Conservation (phyloP, 2,888 invertebrate genomes). For the Lordiphosa andalusiaca region DNA sequence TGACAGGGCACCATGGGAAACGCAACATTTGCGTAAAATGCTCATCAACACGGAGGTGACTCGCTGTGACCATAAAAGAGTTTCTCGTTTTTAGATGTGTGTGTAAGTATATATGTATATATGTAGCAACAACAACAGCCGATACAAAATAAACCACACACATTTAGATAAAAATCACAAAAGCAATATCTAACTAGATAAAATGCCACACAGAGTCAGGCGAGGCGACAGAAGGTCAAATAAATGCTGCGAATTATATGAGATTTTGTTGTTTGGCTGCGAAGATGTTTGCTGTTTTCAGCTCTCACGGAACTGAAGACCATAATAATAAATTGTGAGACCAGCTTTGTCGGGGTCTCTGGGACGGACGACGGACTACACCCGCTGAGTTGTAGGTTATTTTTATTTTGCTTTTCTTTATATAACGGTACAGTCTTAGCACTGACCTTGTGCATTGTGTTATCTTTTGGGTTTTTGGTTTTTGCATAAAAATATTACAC, state of each 20-base stretch:
- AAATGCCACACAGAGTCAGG: conserved; percentile 54
- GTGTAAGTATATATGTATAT: conserved; percentile 28
- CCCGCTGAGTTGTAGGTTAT: conserved; percentile 52
- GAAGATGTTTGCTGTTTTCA: conserved; percentile 15
- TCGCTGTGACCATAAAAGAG: conserved; percentile 72
- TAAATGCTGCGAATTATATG: conserved; percentile 64
- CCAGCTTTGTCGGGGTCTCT: conserved; percentile 21
- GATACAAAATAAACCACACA: conserved; percentile 67
- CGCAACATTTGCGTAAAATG: conserved; percentile 71
- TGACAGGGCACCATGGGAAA: conserved; percentile 60
- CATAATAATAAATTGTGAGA: conserved; percentile 23
- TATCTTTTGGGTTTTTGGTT: not conserved
- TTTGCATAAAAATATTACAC: conserved; percentile 15
- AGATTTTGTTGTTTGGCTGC: conserved; percentile 23
- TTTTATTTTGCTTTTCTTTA: conserved; percentile 10
- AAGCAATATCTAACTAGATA: conserved; percentile 78
- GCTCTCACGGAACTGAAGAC: conserved; percentile 58
- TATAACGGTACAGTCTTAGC: conserved; percentile 24
- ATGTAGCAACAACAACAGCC: conserved; percentile 41
- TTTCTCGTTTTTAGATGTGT: conserved; percentile 64
- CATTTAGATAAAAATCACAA: conserved; percentile 77
- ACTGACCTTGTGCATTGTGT: conserved; percentile 51
- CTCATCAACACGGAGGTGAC: conserved; percentile 57
- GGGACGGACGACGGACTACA: conserved; percentile 28
- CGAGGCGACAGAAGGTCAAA: conserved; percentile 62